Base-by-base conservation (phyloP, 2,888 invertebrate species). In the Salticus scenicus region DNA sequence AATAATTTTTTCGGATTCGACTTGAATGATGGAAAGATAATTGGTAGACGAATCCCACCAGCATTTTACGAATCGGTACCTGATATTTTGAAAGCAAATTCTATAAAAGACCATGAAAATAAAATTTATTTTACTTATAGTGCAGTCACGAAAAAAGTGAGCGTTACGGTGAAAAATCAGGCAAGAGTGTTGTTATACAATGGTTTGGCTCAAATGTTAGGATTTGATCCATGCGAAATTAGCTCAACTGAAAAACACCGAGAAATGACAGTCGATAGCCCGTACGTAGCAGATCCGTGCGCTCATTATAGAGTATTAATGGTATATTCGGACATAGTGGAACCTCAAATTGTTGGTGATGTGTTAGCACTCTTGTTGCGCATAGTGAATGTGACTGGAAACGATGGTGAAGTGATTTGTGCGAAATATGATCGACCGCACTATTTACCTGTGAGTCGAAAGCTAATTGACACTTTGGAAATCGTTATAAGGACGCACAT, bases 341-440 rank as follows among this genome's bases (percentile, higher is more conserved):
- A 71, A 42, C 47, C 71, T 12, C 47, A 71, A 17, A 42, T 71
- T 42, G 71, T 71, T 14, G 71, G 71, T 24, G 71, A 71, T 71
- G 47, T 71, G 4, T 41, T 42, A 14, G 42, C 42, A 1, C 71
- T 47, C 8, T 81, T 90, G 8, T 28, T 90, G 17, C 87, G 90
- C 8, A 88, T 90, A 10, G 89, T 89, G 1, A 88, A 88, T 31
- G 72, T 89, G 12, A 75, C 64, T 31, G 71, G 77, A 37, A 28
- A 42, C 7, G 71, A 76, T 17, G 74, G 69, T 0, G 57, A 33
- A 51, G 20, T 42, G 17, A 28, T 67, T 1, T 41, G 30, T 66
- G 64, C 14, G 28, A 41, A 72, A 66, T 63, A 37, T 73, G 30
- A 77, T 20, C 64, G 47, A 64, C 76, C 72, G 1, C 77, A 71